Conservation (phyloP, 2,888 invertebrate species). For the Tetropium fuscum region DNA sequence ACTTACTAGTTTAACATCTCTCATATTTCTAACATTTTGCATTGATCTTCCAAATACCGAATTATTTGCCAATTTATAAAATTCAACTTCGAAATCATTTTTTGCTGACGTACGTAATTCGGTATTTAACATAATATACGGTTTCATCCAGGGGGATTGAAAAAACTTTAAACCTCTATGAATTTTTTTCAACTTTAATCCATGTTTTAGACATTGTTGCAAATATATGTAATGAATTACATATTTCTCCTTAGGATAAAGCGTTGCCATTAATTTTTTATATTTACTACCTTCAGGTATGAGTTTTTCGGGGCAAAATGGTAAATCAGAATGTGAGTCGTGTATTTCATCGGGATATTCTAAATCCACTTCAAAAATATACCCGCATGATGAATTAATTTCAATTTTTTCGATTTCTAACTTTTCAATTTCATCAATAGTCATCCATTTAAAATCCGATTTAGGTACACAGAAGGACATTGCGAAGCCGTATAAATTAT, state of each 20-base stretch:
- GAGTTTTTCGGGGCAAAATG: neutral
- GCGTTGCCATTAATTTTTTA: neutral
- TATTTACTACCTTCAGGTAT: neutral
- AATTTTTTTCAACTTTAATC: conserved; percentile 33
- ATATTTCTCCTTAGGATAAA: neutral
- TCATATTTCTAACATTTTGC: conserved; percentile 37
- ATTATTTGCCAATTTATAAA: conserved; percentile 40
- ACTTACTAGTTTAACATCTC: conserved; percentile 30
- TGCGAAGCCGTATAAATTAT: neutral
- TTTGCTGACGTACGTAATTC: conserved; percentile 22
- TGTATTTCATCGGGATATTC: neutral
- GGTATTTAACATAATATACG: conserved; percentile 38
- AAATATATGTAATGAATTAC: conserved; percentile 31
- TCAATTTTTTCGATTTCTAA: neutral
- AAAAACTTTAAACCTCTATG: conserved; percentile 38
- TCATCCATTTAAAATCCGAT: neutral
- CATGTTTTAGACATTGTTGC: conserved; percentile 43
- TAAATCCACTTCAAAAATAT: neutral
- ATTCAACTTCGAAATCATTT: conserved; percentile 41
- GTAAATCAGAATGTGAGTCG: neutral
- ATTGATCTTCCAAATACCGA: conserved; percentile 39
- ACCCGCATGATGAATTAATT: neutral
- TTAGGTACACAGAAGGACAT: neutral
- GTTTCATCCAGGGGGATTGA: conserved; percentile 41
- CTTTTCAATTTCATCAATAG: neutral